Evolutionary conservation across 2,888 invertebrate species (phyloP).

Genomic region (Pollenia amentaria): DNA sequence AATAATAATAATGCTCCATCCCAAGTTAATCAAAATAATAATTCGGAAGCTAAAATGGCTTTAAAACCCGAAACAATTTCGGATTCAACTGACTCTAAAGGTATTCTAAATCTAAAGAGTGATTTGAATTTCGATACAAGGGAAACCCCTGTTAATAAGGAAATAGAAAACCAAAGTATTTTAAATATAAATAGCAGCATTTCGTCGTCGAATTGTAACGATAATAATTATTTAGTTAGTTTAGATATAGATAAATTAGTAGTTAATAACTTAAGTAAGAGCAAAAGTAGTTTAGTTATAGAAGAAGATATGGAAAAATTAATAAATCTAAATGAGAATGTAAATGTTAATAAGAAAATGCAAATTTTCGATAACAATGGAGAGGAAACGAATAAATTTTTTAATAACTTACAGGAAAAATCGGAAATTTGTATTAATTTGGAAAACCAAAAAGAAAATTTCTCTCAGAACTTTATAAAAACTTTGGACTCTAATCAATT

Average conservation of each 20-base stretch:
- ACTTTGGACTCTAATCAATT: not conserved
- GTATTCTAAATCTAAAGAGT: not conserved
- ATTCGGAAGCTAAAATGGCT: conserved; percentile 27
- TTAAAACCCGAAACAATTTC: not conserved
- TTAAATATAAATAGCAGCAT: conserved; percentile 73
- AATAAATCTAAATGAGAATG: conserved; percentile 6
- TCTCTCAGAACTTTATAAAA: not conserved
- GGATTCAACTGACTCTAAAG: conserved; percentile 19
- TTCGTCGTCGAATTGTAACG: conserved; percentile 21
- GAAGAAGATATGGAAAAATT: conserved; percentile 2
- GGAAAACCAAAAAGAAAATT: not conserved
- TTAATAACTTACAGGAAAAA: no score
- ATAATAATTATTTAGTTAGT: conserved; percentile 54
- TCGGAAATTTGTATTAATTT: not conserved
- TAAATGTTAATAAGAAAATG: not conserved
- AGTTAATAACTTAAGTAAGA: conserved; percentile 22
- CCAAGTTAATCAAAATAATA: conserved; percentile 77
- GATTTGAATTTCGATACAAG: not conserved
- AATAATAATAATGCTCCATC: conserved; percentile 70
- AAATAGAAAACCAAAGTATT: conserved; percentile 52
- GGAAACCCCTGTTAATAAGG: not conserved
- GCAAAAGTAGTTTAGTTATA: conserved; percentile 4
- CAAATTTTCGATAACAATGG: no score
- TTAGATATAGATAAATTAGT: conserved; percentile 22
- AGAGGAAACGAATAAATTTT: no score